Evolutionary conservation across 2,888 invertebrate species (phyloP), one percentile per base, ranked within the genome.

Genomic region (Meandrusa payeni): DNA sequence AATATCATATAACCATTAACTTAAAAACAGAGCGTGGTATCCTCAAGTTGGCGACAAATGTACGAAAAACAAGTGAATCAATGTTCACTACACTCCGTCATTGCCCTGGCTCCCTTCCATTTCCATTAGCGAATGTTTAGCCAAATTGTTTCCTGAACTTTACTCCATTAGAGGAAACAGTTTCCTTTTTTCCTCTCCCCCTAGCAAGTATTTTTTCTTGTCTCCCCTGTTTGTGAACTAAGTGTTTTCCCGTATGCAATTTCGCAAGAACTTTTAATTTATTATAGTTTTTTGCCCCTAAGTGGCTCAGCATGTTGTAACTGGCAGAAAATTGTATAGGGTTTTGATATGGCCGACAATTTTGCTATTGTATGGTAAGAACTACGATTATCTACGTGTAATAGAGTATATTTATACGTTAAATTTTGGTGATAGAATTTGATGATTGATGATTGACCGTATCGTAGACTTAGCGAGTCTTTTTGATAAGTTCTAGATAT

Each of bases 41-140:
- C 60, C 53, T 59, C 71, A 61, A 73, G 74, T 85, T 82, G 81
- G 82, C 82, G 79, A 59, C 61, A 57, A 59, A 59, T 62, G 57
- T 77, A 68, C 64, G 67, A 76, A 77, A 82, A 81, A 79, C 75
- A 75, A 75, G 63, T 51, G 66, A 69, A 62, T 64, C 59, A 50
- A 59, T 57, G 59, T 64, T 64, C 60, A 57, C 60, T 55, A 54
- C 57, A 52, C 52, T 56, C 34, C 45, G 40, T 38, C 41, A 39
- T 15, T 39, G 40, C 51, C 54, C 80, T 86, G 85, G 85, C 86
- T 69, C 59, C 66, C 70, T 81, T 85, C 85, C 85, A 86, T 83
- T 80, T 83, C 86, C 86, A 87, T 87, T 86, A 87, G 82, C 63
- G 71, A 73, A 81, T 86, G 77, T 85, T 87, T 85, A 86, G 80